Base-by-base conservation (phyloP, 2,113 vertebrate genomes). In the Oplegnathus fasciatus region DNA sequence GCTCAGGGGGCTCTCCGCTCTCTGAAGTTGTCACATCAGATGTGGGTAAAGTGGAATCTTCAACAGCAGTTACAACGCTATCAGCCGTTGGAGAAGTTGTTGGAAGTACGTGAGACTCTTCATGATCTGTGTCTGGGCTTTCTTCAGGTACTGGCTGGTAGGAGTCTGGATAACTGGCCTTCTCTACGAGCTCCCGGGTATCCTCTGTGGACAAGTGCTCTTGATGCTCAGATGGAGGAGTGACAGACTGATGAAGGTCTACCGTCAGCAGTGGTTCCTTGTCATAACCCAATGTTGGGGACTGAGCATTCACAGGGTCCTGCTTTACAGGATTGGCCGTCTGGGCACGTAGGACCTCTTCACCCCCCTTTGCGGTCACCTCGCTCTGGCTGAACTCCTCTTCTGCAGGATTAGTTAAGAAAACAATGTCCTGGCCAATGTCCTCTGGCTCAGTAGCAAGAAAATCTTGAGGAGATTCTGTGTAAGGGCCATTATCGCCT, bases 281-380 rank as follows among this genome's bases (percentile, higher is more conserved):
- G 18, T 81, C 76, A 55, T 74, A 84, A 15, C n/a, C 30, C 18
- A 13, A 3, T 2, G 64, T 83, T 3, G 52, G 13, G n/a, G 32
- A 22, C 7, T 72, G 52, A 60, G 50, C 54, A 20, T 86, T 37
- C 14, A 48, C 50, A 22, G 67, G 22, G 3, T 6, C 37, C 15
- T 67, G 75, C 40, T 87, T 71, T 2, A 83, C 69, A 11, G 86
- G 78, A 54, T 78, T 86, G 78, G 93, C 92, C 72, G 96, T 96
- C 72, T 96, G 95, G 40, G 94, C 96, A 20, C 92, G 96, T 34
- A 95, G 94, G 62, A 96, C 95, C 87, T 97, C 96, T 10, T 95
- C 91, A 67, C 88, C 89, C 78, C n/a, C 87, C 71, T 75, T 90
- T 88, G 81, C 88, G 5, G 84, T 89, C 34, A 86, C 93, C 58